These are phyloP conservation scores for Gouania willdenowi DNA, from an alignment of 2,797 vertebrate genomes.

Conservation along the genomic window DNA sequence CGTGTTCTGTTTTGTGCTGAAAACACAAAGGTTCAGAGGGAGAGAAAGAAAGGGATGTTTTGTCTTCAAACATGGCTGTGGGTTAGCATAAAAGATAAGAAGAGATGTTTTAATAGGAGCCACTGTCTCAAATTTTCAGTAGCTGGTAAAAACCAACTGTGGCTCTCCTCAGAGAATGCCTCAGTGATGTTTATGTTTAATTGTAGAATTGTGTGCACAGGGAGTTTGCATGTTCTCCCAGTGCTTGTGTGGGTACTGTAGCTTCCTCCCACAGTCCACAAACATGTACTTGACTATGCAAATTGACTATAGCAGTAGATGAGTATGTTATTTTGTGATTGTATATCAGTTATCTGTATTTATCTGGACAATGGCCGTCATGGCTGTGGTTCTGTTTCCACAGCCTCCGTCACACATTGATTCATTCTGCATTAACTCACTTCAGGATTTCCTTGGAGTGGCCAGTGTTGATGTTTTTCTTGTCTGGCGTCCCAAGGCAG, in stretches of 20 bases:
- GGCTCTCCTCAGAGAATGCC: slow-evolving; percentile 1
- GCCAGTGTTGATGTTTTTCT: slow-evolving; percentile 74
- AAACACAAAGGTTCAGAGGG: slow-evolving; percentile 33
- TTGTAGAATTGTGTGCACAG: too few relatives aligned
- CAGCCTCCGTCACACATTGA: too few relatives aligned
- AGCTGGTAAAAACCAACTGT: slow-evolving; percentile 19
- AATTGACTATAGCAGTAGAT: too few relatives aligned
- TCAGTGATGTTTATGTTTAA: slow-evolving; percentile 3
- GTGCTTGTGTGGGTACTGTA: slow-evolving; percentile 1
- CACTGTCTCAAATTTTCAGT: slow-evolving; percentile 23
- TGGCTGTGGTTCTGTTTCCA: neutral
- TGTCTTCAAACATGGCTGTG: slow-evolving; percentile 43
- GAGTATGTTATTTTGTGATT: too few relatives aligned
- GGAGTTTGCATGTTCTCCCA: neutral
- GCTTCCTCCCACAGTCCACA: too few relatives aligned
- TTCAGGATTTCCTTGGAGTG: slow-evolving; percentile 80
- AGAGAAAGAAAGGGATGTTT: slow-evolving; percentile 28
- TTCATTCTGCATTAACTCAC: slow-evolving; percentile 64
- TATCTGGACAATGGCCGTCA: too few relatives aligned
- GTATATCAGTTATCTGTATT: too few relatives aligned
- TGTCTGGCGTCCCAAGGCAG: slow-evolving; percentile 92
- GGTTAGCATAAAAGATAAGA: slow-evolving; percentile 36
- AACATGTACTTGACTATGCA: too few relatives aligned
- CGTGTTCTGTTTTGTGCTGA: slow-evolving; percentile 40
- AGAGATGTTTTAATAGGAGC: slow-evolving; percentile 10